Evolutionary conservation across 2,888 invertebrate genomes (phyloP).

Genomic region (Agrotis ipsilon): DNA sequence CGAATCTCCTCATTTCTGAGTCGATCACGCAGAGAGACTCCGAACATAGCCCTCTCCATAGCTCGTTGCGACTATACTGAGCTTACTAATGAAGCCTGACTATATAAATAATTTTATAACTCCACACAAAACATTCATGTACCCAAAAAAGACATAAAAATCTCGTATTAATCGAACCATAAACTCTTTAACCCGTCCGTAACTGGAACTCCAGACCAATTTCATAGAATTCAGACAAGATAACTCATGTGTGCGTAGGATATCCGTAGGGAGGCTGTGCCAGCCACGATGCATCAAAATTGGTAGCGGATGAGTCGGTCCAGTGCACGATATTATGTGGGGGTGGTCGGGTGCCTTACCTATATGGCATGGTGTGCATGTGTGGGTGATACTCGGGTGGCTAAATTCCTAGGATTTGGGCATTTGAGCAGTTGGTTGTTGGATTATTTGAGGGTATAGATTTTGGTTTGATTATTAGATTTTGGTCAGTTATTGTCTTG

Average conservation of each 20-base stretch:
- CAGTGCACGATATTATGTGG: conserved; percentile 57
- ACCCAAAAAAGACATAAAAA: conserved; percentile 4
- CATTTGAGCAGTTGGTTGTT: neutral
- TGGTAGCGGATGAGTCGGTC: conserved; percentile 64
- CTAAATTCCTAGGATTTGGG: conserved; percentile 28
- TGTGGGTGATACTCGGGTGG: conserved; percentile 29
- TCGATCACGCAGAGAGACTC: too few relatives aligned
- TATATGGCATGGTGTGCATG: conserved; percentile 16
- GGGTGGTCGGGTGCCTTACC: conserved; percentile 25
- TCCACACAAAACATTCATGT: neutral
- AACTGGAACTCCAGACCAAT: conserved; percentile 51
- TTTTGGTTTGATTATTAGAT: neutral
- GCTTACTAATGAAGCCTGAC: too few relatives aligned
- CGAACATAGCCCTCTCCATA: too few relatives aligned
- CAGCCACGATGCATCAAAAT: conserved; percentile 67
- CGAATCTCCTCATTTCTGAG: too few relatives aligned
- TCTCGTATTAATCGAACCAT: conserved; percentile 36
- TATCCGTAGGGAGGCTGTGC: conserved; percentile 68
- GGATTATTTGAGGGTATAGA: conserved; percentile 21
- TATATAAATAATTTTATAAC: too few relatives aligned
- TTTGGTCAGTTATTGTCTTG: too few relatives aligned
- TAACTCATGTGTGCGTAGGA: conserved; percentile 60
- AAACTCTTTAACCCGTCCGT: conserved; percentile 35
- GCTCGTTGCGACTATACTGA: too few relatives aligned
- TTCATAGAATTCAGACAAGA: conserved; percentile 54